Evolutionary conservation across 2,797 vertebrate species (phyloP).

Genomic region (Sebastes matsubarae): DNA sequence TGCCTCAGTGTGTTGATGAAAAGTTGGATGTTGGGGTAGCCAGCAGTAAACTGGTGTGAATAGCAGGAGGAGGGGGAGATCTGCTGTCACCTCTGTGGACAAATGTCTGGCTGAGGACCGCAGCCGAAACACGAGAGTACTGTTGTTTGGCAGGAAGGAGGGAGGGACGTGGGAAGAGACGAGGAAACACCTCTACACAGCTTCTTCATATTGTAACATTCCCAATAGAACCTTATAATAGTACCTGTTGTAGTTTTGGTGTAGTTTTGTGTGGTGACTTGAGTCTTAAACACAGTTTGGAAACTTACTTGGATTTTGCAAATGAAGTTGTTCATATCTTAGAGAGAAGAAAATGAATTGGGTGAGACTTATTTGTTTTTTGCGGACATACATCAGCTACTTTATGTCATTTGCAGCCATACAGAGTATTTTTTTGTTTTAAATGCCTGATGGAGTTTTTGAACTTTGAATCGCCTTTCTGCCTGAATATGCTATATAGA

Average conservation of each 20-base stretch:
- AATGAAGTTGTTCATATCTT: not conserved
- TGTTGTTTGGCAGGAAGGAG: slow-evolving; percentile 49
- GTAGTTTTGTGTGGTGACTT: not conserved
- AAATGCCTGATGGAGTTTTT: not conserved
- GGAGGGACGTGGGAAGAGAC: slow-evolving; percentile 30
- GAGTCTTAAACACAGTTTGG: not conserved
- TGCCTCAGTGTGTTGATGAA: slow-evolving; percentile 2
- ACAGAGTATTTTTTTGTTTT: too few species aligned
- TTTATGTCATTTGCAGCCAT: not conserved
- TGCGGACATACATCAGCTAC: not conserved
- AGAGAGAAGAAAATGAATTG: not conserved
- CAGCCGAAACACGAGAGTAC: slow-evolving; percentile 68
- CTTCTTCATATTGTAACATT: not conserved
- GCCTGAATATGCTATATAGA: not conserved
- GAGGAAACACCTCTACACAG: slow-evolving; percentile 17
- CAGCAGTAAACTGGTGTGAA: slow-evolving; percentile 27
- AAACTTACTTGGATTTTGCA: not conserved
- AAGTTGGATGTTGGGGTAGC: not conserved
- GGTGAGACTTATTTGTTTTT: not conserved
- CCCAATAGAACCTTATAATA: not conserved
- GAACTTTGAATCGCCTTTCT: not conserved
- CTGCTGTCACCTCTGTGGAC: slow-evolving; percentile 63
- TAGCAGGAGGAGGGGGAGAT: not conserved
- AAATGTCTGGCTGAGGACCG: slow-evolving; percentile 66
- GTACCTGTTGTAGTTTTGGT: not conserved